Evolutionary conservation across 1,140 invertebrate species (phyloP).

Genomic region (Oryctes rhinoceros): DNA sequence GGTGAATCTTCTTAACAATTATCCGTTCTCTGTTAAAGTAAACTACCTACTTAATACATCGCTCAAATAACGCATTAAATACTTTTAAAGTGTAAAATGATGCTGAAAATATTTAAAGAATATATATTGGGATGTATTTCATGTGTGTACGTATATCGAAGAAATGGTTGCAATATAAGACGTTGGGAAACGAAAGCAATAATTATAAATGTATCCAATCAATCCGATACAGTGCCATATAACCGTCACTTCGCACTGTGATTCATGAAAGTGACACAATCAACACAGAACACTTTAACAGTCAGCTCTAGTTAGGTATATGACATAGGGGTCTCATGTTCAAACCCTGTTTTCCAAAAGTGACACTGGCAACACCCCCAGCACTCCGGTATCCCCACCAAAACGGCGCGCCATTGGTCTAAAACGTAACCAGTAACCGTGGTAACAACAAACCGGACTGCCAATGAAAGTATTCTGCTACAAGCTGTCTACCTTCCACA

Average conservation of each 20-base stretch:
- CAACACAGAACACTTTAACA: slow-evolving; percentile 56
- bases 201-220: slow-evolving; percentile 37
- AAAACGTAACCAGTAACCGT: slow-evolving; percentile 48
- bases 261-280: slow-evolving; percentile 40
- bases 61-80: too few relatives aligned
- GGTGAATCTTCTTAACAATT: too few relatives aligned
- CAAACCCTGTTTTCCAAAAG: slow-evolving; percentile 50
- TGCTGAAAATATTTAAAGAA: too few relatives aligned
- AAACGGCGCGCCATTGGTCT: slow-evolving; percentile 48
- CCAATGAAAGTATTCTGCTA: slow-evolving; percentile 47
- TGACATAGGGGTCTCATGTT: slow-evolving; percentile 53
- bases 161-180: too few relatives aligned
- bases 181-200: not conserved
- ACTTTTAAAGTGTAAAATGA: too few relatives aligned
- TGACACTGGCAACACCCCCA: slow-evolving; percentile 50
- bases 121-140: too few relatives aligned
- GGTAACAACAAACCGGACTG: slow-evolving; percentile 48
- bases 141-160: not conserved
- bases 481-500: slow-evolving; percentile 38
- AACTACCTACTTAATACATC: too few relatives aligned
- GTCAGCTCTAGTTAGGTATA: slow-evolving; percentile 59
- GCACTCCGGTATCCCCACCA: slow-evolving; percentile 48
- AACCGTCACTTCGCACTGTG: slow-evolving; percentile 32
- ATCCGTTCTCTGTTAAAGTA: too few relatives aligned
- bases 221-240: slow-evolving; percentile 38